A percentile compares a stretch with the other conserved stretches of the same genome.
These are phyloP conservation scores for Mythimna loreyi DNA, from an alignment of 2,888 invertebrate genomes.

Conservation along the genomic window DNA sequence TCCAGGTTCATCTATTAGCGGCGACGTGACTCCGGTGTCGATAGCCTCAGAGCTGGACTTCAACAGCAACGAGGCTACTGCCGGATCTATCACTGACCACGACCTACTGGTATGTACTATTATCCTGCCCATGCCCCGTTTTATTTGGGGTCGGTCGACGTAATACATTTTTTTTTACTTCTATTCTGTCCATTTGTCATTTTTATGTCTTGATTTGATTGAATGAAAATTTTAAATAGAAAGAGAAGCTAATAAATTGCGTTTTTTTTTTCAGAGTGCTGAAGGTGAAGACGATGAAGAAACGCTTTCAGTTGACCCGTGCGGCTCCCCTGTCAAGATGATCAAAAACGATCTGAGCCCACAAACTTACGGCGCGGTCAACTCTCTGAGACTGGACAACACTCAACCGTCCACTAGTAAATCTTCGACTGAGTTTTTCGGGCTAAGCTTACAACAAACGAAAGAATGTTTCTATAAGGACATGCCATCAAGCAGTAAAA, in stretches of 20 bases:
- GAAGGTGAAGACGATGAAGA: constrained; percentile 91
- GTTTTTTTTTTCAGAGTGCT: constrained; percentile 75
- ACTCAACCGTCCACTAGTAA: constrained; percentile 75
- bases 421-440: constrained; percentile 76
- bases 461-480: constrained; percentile 85
- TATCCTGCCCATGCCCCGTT: too few species aligned
- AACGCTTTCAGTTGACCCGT: constrained; percentile 89
- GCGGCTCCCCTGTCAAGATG: constrained; percentile 79
- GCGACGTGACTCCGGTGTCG: constrained; percentile 93
- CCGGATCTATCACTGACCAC: constrained; percentile 92
- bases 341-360: constrained; percentile 83
- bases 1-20: constrained; percentile 90
- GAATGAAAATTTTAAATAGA: neutral
- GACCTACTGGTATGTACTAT: constrained; percentile 88
- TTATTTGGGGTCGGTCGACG: too few species aligned
- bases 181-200: too few species aligned
- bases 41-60: constrained; percentile 92
- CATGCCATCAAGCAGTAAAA: constrained; percentile 85
- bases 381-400: constrained; percentile 64
- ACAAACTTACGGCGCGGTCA: constrained; percentile 61
- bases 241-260: constrained; percentile 1
- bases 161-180: too few species aligned
- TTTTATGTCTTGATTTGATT: neutral
- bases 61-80: constrained; percentile 93
- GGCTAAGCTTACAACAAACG: constrained; percentile 80